A percentile compares a stretch with the other conserved stretches of the same genome.
Conservation (phyloP, 2,888 invertebrate species). For the Acrobasis repandana region DNA sequence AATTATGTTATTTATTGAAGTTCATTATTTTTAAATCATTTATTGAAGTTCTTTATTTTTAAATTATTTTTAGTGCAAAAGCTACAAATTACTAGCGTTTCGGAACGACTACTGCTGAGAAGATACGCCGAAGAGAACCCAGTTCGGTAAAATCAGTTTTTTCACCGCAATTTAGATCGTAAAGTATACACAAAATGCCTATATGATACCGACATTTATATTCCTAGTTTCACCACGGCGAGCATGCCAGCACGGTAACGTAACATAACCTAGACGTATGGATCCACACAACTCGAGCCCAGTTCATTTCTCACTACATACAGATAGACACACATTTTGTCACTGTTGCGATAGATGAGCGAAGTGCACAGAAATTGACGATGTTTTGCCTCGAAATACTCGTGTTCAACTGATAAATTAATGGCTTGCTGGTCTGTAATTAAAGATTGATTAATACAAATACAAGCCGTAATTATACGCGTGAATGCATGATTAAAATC, state of each 20-base stretch:
- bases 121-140: too few relatives aligned
- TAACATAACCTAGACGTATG: slow-evolving; percentile 19
- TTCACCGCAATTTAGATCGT: too few relatives aligned
- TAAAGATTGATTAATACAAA: slow-evolving; percentile 17
- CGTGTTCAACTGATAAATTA: slow-evolving; percentile 5
- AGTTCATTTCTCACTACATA: slow-evolving; percentile 12
- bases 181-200: not conserved
- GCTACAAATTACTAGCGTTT: too few relatives aligned
- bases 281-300: slow-evolving; percentile 16
- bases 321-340: slow-evolving; percentile 18
- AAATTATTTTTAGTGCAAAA: too few relatives aligned
- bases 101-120: too few relatives aligned
- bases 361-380: slow-evolving; percentile 8
- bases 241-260: slow-evolving; percentile 5
- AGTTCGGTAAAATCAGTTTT: too few relatives aligned
- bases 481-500: not conserved
- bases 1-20: too few relatives aligned
- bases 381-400: slow-evolving; percentile 5
- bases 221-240: slow-evolving; percentile 8
- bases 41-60: too few relatives aligned
- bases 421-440: slow-evolving; percentile 16
- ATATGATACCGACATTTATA: slow-evolving; percentile 1
- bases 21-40: too few relatives aligned
- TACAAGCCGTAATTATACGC: slow-evolving; percentile 4
- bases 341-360: slow-evolving; percentile 9